Evolutionary conservation across 2,888 invertebrate genomes (phyloP), one percentile per base, ranked within the genome.

Genomic region (Linhomoeus sp.): DNA sequence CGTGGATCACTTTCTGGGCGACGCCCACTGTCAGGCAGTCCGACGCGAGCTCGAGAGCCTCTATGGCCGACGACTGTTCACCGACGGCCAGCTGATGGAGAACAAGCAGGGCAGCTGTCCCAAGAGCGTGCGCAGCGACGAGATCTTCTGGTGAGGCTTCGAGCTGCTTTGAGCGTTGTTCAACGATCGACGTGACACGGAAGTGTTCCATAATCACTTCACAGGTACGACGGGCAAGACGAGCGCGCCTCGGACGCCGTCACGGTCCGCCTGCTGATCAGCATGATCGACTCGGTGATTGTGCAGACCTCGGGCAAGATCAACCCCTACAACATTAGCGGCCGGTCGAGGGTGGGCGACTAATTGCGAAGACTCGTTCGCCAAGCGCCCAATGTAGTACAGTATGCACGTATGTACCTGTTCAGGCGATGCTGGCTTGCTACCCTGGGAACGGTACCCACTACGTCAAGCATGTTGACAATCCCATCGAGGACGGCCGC

Each of bases 381-480:
- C 15, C 12, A 33, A 33, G 9, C 12, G 15, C 33, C 33, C 33
- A n/a, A n/a, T n/a, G 9, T 33, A 12, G 33, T 9, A 33, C 33
- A 33, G 33, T 15, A 33, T 33, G 33, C 33, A 33, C 33, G 33
- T 15, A 9, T 33, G 33, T 9, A 33, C 33, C 19, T 7, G 3
- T 19, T 22, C 70, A 92, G 90, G 92, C 90, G 33, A 94, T 94
- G 94, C 83, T 94, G 37, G 92, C 94, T 37, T 90, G 90, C 66
- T 94, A 94, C 67, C 94, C 92, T 0, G 92, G 90, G 29, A 77
- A 79, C 45, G 87, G 87, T 47, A 79, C 86, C 15, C 83, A 84
- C 63, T 94, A 94, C 68, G 84, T 92, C 46, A 85, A 87, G 67
- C 94, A 94, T 68, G 86, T 94, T 39, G 94, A 94, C 70, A 94